A percentile compares a stretch with the other conserved stretches of the same genome.
phyloP scores from a whole-genome alignment of 2,888 invertebrate species.

The Drosophila kambysellisi region DNA sequence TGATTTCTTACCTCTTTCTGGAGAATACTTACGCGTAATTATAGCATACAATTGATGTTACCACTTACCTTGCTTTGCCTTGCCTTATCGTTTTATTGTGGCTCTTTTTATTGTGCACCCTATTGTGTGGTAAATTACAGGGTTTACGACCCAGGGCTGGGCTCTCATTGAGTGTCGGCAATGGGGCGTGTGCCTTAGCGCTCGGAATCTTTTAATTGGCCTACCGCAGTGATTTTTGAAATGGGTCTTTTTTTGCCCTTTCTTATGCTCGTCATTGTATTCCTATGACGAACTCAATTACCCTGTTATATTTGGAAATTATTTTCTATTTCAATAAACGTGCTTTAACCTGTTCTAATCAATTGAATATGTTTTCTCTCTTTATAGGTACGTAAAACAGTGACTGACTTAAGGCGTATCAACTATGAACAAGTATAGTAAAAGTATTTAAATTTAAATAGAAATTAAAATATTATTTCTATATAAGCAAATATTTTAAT shows the following conservation, averaged over 20 bases:
- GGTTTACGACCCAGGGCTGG: conserved; percentile 35
- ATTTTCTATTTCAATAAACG: not conserved
- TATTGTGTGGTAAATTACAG: conserved; percentile 65
- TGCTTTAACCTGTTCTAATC: conserved; percentile 19
- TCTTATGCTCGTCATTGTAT: not conserved
- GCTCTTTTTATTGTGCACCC: conserved; percentile 38
- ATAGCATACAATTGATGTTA: conserved; percentile 61
- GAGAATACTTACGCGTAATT: conserved; percentile 61
- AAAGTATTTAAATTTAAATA: not conserved
- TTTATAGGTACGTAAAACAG: conserved; percentile 62
- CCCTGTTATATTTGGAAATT: not conserved
- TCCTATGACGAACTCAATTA: conserved; percentile 13
- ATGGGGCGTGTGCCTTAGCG: conserved; percentile 47
- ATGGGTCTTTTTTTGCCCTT: not conserved
- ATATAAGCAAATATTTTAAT: not conserved
- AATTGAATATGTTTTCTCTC: conserved; percentile 20
- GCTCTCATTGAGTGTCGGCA: conserved; percentile 34
- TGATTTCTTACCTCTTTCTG: conserved; percentile 73
- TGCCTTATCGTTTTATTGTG: conserved; percentile 28
- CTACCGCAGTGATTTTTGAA: conserved; percentile 42
- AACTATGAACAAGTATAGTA: not conserved
- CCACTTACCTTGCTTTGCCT: conserved; percentile 9
- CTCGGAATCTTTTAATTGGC: conserved; percentile 53
- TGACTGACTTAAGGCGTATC: not conserved
- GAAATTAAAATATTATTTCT: not conserved